A percentile compares a stretch with the other conserved stretches of the same genome.
Conservation (phyloP, 2,797 vertebrate genomes). For the Adrianichthys oophorus region DNA sequence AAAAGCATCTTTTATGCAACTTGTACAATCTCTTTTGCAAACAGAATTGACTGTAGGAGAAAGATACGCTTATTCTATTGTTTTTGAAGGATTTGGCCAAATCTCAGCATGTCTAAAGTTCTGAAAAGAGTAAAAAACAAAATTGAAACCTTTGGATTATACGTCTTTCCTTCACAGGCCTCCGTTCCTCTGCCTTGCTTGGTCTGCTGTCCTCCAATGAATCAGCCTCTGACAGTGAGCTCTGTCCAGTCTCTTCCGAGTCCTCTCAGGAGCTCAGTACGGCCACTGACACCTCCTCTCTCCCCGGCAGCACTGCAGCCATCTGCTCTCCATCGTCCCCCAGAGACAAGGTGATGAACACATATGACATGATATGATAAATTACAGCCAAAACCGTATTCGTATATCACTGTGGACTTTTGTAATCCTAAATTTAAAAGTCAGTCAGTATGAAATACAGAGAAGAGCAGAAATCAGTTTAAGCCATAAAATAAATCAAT, state of each 20-base stretch:
- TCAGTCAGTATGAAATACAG: too few relatives aligned
- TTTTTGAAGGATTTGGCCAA: neutral
- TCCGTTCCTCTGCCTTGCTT: constrained; percentile 86
- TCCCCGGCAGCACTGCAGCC: constrained; percentile 76
- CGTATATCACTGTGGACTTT: too few relatives aligned
- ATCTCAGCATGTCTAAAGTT: neutral
- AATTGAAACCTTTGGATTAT: neutral
- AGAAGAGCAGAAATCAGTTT: too few relatives aligned
- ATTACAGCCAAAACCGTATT: too few relatives aligned
- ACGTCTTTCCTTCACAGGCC: constrained; percentile 64
- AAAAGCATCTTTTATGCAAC: neutral
- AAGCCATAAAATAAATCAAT: too few relatives aligned
- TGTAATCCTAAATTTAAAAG: too few relatives aligned
- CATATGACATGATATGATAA: neutral
- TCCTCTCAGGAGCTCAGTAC: constrained; percentile 78
- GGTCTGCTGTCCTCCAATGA: constrained; percentile 86
- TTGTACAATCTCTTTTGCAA: neutral
- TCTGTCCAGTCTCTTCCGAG: constrained; percentile 59
- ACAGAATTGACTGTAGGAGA: neutral
- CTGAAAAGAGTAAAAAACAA: neutral
- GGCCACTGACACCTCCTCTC: constrained; percentile 74
- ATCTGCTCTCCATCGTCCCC: constrained; percentile 76
- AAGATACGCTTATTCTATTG: neutral
- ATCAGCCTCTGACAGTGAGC: constrained; percentile 73
- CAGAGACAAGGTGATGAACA: constrained; percentile 66